Evolutionary conservation across 2,113 vertebrate species (phyloP).

Genomic region (Athene noctua): DNA sequence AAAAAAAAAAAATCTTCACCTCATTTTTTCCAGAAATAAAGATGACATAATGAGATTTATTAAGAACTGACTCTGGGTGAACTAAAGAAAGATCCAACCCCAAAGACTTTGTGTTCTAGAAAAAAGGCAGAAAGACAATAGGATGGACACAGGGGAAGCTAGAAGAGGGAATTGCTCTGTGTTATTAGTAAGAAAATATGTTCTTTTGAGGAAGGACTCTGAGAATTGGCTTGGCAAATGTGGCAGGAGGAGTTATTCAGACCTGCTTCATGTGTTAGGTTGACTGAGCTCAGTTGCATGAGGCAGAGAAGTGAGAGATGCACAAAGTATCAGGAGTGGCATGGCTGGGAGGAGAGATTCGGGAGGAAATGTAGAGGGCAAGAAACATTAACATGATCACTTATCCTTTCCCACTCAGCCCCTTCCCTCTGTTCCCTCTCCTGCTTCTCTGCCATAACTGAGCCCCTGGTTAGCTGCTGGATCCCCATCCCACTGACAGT

Average conservation of each 20-base stretch:
- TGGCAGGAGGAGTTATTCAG: neutral
- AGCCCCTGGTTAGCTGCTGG: neutral
- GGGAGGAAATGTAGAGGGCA: neutral
- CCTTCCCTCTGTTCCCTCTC: neutral
- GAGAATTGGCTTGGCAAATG: neutral
- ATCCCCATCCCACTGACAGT: accelerated
- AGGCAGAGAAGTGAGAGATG: neutral
- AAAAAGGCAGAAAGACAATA: conserved; percentile 22
- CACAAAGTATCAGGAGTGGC: neutral
- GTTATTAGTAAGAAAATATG: neutral
- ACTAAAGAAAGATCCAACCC: neutral
- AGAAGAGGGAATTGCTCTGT: neutral
- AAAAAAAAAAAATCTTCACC: neutral
- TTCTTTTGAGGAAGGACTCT: neutral
- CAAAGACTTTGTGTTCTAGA: neutral
- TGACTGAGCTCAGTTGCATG: neutral
- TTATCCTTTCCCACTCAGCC: neutral
- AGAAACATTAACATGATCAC: accelerated
- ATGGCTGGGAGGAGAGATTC: neutral
- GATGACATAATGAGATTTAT: neutral
- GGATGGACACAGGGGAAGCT: neutral
- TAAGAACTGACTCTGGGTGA: neutral
- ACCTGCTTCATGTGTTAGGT: neutral
- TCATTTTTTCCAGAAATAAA: conserved; percentile 32
- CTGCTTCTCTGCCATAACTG: neutral